Evolutionary conservation across 2,888 invertebrate species (phyloP), one percentile per base, ranked within the genome.

Genomic region (Pseudococcus jackbeardsleyi): DNA sequence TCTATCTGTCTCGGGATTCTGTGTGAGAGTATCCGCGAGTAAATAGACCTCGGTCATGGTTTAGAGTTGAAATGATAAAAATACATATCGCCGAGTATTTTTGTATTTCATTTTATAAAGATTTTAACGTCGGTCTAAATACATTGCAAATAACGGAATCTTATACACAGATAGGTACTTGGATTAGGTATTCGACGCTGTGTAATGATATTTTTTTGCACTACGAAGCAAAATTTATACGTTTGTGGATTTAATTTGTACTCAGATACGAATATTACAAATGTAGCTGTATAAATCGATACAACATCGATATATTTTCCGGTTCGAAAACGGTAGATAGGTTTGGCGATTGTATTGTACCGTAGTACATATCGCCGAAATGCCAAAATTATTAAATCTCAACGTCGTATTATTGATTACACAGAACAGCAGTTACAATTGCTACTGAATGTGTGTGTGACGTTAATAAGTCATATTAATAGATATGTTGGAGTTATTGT

Each of bases 41-140:
- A 82, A 46, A 82, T 82, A 82, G 79, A 19, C 46, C 46, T 82
- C 79, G 79, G 79, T 82, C 79, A 46, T 82, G 79, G n/a, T 82
- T 82, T 72, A 17, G 8, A 33, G 72, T 8, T 26, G 33, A 72
- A 72, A 72, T 64, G 64, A 22, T 72, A 33, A 39, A 72, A 72
- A 72, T 72, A 72, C 15, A 33, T 72, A 68, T 72, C 6, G 15
- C 12, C 33, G 72, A 1, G 26, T 26, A 72, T 72, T 72, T 33
- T 72, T 17, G 33, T 12, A 17, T 9, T 22, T 64, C 64, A 64
- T 11, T 64, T 50, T 50, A 46, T 46, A 5, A 5, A 46, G 46
- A 46, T 46, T 11, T 12, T 12, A 5, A 54, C 15, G 17, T 54
- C 54, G 54, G 6, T 54, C 17, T 54, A 33, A 42, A 42, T 42